Evolutionary conservation across 1,140 invertebrate genomes (phyloP).

Genomic region (Chrysopa pallens): DNA sequence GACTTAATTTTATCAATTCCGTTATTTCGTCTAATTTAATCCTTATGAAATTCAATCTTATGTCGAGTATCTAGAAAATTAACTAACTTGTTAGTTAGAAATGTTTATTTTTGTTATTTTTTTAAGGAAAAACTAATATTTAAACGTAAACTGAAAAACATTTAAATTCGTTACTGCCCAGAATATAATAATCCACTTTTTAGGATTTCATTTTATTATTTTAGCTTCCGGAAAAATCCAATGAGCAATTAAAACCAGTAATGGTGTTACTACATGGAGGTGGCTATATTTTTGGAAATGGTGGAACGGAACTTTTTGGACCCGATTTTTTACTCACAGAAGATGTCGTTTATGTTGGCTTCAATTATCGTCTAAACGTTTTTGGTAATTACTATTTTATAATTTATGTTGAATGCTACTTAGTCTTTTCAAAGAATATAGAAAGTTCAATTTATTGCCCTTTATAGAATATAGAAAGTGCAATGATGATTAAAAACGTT

Average conservation of each 20-base stretch:
- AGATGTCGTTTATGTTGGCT: slow-evolving; percentile 45
- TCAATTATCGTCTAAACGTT: slow-evolving; percentile 50
- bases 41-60: too few relatives aligned
- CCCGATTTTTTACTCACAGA: slow-evolving; percentile 44
- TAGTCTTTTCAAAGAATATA: not conserved
- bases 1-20: too few relatives aligned
- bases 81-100: too few relatives aligned
- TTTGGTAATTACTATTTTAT: slow-evolving; percentile 24
- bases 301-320: slow-evolving; percentile 37
- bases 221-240: slow-evolving; percentile 10
- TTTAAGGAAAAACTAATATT: too few relatives aligned
- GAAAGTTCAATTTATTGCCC: not conserved
- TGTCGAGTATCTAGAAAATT: too few relatives aligned
- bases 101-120: too few relatives aligned
- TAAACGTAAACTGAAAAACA: too few relatives aligned
- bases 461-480: not conserved
- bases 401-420: too few relatives aligned
- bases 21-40: too few relatives aligned
- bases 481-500: not conserved
- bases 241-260: slow-evolving; percentile 27
- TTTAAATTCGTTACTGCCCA: too few relatives aligned
- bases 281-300: slow-evolving; percentile 41
- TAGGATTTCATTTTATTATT: too few relatives aligned
- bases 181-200: too few relatives aligned
- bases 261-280: slow-evolving; percentile 69